These are phyloP conservation scores for Pocillopora meandrina DNA, from an alignment of 92 coral and sea anemone genomes.

Conservation along the genomic window DNA sequence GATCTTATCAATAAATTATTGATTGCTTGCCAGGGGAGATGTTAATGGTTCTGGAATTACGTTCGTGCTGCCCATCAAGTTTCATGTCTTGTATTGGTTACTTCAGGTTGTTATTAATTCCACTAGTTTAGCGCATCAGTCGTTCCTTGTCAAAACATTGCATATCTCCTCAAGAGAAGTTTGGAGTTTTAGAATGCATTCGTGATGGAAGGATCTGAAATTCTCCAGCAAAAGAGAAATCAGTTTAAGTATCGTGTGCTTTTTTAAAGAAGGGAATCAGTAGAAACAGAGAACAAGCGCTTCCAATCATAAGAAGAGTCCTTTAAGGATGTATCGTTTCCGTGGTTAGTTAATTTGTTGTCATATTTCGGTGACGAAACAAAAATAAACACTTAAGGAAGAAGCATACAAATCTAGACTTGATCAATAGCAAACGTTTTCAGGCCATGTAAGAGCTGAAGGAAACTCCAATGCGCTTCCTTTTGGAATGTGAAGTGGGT, in stretches of 20 bases:
- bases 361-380: neutral
- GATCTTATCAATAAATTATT: constrained; percentile 5
- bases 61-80: constrained; percentile 15
- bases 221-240: too few relatives aligned
- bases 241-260: too few relatives aligned
- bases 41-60: constrained; percentile 22
- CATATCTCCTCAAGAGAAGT: neutral
- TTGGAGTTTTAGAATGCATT: neutral
- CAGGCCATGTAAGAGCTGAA: neutral
- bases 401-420: neutral
- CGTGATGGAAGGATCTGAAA: too few relatives aligned
- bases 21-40: neutral
- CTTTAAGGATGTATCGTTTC: neutral
- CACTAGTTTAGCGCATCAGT: constrained; percentile 2
- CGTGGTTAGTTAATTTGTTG: neutral
- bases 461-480: neutral
- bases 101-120: constrained; percentile 10
- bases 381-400: neutral
- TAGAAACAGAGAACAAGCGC: neutral
- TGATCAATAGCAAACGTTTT: neutral
- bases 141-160: neutral
- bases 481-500: neutral
- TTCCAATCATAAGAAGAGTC: neutral
- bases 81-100: neutral
- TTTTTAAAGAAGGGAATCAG: too few relatives aligned